Conservation (phyloP, 2,888 invertebrate genomes). For the Drosophila macrospina region DNA sequence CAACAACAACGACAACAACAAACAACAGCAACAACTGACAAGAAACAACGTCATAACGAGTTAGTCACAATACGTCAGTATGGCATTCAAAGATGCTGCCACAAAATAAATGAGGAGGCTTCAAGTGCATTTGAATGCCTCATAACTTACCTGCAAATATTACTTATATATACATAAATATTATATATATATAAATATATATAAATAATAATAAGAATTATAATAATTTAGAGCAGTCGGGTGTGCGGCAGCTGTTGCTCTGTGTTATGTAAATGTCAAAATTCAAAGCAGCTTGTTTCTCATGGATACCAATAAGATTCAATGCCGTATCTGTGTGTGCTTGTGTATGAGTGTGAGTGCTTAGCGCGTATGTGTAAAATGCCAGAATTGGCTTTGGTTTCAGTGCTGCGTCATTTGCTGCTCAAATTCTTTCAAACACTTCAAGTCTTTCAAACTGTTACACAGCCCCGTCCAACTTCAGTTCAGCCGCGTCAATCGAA, state of each 20-base stretch:
- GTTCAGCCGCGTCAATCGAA: slow-evolving; percentile 63
- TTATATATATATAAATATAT: not conserved
- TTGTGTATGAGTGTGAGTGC: slow-evolving; percentile 26
- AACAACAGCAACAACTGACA: slow-evolving; percentile 27
- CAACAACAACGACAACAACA: slow-evolving; percentile 36
- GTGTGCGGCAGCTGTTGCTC: slow-evolving; percentile 65
- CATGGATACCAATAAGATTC: slow-evolving; percentile 64
- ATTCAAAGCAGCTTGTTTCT: slow-evolving; percentile 52
- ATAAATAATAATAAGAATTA: slow-evolving; percentile 1
- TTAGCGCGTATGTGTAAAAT: slow-evolving; percentile 47
- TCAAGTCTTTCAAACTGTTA: slow-evolving; percentile 54
- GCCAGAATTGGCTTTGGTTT: slow-evolving; percentile 65
- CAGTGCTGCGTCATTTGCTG: slow-evolving; percentile 72
- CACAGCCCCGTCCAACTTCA: slow-evolving; percentile 12
- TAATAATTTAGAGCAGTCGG: not conserved
- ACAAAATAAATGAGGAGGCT: not conserved
- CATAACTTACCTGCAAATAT: not conserved
- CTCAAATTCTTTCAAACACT: slow-evolving; percentile 68
- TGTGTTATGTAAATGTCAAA: slow-evolving; percentile 73
- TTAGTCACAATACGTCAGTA: slow-evolving; percentile 59
- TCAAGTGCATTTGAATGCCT: not conserved
- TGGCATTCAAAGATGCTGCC: slow-evolving; percentile 11
- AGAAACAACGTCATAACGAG: slow-evolving; percentile 53
- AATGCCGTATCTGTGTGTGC: slow-evolving; percentile 18
- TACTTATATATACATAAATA: not conserved